Evolutionary conservation across 2,113 vertebrate genomes (phyloP), one percentile per base, ranked within the genome.

Genomic region (Suncus etruscus): DNA sequence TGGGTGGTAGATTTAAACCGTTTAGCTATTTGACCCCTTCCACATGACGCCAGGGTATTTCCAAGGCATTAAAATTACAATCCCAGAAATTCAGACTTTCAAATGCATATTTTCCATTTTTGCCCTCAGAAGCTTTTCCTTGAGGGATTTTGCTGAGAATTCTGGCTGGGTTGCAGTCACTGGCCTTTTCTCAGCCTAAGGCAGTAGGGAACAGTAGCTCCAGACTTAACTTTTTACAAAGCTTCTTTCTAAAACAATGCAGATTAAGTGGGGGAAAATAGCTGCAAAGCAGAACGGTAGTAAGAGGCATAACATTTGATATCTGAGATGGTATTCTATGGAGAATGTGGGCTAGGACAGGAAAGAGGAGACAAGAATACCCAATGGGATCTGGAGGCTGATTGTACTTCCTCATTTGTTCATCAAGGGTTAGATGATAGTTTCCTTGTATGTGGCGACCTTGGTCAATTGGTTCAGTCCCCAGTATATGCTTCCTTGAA

Each of bases 91-190:
- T 96, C 92, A 93, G 78, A 87, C 81, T 81, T 86, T 92, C 95
- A 83, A 77, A 94, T 91, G 92, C 87, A 87, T 24, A 83, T 83
- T 97, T 97, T 97, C 94, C 86, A 3, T 91, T 31, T 82, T 91
- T 47, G 16, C 15, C 16, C 87, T 50, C 93, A 95, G 81, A 16
- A 3, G 48, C 48, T 77, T 90, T 39, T 79, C 47, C 66, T 91
- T 90, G 29, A 65, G 51, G 61, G 27, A 25, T 81, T 80, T 77
- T 92, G 31, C 54, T 72, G 85, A 78, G 92, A 63, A 27, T 45
- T 78, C 32, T 91, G 85, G 31, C 39, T 61, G 0, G 50, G 32
- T 18, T 63, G 50, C 61, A 79, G 50, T 58, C 68, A 24, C 76
- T 93, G 69, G 50, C 54, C 51, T 91, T 73, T 76, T 79, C 47